Percentiles rank a stretch among this genome's conserved stretches.
phyloP scores from a whole-genome alignment of 2,113 vertebrate genomes.

The Ardeotis arabs region DNA sequence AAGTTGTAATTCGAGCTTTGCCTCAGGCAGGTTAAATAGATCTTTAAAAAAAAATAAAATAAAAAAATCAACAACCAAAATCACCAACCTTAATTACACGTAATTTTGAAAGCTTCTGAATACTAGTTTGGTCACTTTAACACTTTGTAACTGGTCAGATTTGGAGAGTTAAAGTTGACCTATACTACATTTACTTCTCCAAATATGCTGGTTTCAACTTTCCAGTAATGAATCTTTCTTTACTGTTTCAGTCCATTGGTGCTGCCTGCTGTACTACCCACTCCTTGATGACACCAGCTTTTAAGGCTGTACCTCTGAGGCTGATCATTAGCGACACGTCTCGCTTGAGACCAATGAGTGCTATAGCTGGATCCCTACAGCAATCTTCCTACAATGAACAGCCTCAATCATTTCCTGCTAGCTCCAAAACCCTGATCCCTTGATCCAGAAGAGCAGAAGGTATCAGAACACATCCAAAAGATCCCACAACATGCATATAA shows the following conservation, averaged over 20 bases:
- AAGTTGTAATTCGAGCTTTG: not conserved
- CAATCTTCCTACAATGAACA: not conserved
- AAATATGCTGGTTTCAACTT: not conserved
- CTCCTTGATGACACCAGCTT: not conserved
- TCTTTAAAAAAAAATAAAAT: not conserved
- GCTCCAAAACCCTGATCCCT: not conserved
- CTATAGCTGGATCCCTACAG: not conserved
- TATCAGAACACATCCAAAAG: not conserved
- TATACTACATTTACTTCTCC: not conserved
- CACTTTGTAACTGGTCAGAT: not conserved
- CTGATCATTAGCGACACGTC: not conserved
- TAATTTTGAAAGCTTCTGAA: not conserved
- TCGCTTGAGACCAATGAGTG: not conserved
- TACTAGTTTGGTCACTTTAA: not conserved
- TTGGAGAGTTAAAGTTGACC: not conserved
- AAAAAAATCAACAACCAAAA: not conserved
- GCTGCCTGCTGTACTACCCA: not conserved
- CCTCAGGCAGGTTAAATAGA: not conserved
- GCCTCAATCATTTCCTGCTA: not conserved
- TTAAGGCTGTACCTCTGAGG: slow-evolving; percentile 4
- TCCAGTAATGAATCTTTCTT: not conserved
- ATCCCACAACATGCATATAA: not conserved
- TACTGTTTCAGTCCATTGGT: not conserved
- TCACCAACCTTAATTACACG: not conserved
- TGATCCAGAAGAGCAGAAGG: not conserved